Percentiles rank a stretch among this genome's conserved stretches.
Conservation (phyloP, 2,797 vertebrate genomes). For the Linurgus olivaceus region DNA sequence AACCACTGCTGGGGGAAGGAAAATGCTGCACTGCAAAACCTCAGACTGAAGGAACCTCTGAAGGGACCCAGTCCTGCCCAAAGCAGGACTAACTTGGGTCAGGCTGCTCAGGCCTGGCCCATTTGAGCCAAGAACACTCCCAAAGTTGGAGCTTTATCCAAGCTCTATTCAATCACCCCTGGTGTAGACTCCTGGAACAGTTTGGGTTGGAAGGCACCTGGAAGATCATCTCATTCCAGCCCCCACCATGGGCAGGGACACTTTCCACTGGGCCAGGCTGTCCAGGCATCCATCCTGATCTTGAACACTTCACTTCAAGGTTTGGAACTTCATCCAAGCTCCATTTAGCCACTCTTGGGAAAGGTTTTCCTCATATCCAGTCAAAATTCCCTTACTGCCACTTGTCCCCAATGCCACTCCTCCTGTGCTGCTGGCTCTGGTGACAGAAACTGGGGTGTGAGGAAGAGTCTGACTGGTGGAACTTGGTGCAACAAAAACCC, state of each 20-base stretch:
- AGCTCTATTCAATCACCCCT: not conserved
- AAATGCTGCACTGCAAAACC: not conserved
- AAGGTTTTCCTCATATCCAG: not conserved
- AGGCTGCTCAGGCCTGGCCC: not conserved
- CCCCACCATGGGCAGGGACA: not conserved
- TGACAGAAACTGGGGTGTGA: not conserved
- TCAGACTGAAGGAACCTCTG: not conserved
- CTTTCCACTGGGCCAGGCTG: not conserved
- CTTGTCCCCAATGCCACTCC: not conserved
- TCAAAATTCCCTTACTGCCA: not conserved
- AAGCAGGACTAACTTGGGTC: not conserved
- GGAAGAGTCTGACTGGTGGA: not conserved
- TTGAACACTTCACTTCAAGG: not conserved
- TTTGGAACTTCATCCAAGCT: not conserved
- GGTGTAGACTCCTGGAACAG: not conserved
- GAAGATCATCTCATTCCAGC: not conserved
- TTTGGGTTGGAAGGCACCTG: not conserved
- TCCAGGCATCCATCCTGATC: not conserved
- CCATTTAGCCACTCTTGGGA: not conserved
- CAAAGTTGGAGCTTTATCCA: not conserved
- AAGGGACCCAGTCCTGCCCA: not conserved
- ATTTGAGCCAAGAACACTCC: not conserved
- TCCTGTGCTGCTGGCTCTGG: not conserved
- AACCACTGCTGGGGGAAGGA: not conserved
- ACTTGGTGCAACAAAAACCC: not conserved